Conservation (phyloP, 2,888 invertebrate genomes). For the Eupithecia subfuscata region DNA sequence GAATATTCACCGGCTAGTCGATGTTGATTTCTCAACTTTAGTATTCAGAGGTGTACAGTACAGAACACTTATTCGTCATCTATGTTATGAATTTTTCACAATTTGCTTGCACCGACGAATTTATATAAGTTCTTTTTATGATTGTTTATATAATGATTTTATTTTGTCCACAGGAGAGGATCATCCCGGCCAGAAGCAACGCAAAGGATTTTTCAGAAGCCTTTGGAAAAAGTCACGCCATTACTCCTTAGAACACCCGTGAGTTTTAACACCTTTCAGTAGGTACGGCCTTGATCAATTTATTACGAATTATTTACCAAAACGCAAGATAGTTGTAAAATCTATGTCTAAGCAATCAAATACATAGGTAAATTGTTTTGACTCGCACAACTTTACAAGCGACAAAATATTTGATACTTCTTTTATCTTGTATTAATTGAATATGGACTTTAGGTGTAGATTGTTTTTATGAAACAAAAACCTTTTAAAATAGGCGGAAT, state of each 20-base stretch:
- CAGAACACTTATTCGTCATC: not conserved
- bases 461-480: slow-evolving; percentile 41
- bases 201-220: slow-evolving; percentile 94
- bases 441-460: slow-evolving; percentile 40
- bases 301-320: slow-evolving; percentile 37
- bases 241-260: slow-evolving; percentile 94
- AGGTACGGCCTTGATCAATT: slow-evolving; percentile 36
- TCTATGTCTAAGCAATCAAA: slow-evolving; percentile 26
- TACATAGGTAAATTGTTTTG: slow-evolving; percentile 26
- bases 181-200: slow-evolving; percentile 88
- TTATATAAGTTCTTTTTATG: not conserved
- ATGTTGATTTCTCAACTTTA: not conserved
- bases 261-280: slow-evolving; percentile 63
- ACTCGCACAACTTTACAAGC: slow-evolving; percentile 45
- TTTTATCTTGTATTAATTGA: slow-evolving; percentile 41
- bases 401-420: slow-evolving; percentile 42
- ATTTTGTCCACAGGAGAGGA: slow-evolving; percentile 85
- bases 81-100: not conserved
- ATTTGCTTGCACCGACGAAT: not conserved
- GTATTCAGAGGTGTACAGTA: not conserved
- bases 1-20: slow-evolving; percentile 24
- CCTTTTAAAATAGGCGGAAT: slow-evolving; percentile 37
- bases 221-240: slow-evolving; percentile 95
- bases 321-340: slow-evolving; percentile 21
- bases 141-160: slow-evolving; percentile 11